Evolutionary conservation across 2,888 invertebrate genomes (phyloP).

Genomic region (Creontiades dilutus): DNA sequence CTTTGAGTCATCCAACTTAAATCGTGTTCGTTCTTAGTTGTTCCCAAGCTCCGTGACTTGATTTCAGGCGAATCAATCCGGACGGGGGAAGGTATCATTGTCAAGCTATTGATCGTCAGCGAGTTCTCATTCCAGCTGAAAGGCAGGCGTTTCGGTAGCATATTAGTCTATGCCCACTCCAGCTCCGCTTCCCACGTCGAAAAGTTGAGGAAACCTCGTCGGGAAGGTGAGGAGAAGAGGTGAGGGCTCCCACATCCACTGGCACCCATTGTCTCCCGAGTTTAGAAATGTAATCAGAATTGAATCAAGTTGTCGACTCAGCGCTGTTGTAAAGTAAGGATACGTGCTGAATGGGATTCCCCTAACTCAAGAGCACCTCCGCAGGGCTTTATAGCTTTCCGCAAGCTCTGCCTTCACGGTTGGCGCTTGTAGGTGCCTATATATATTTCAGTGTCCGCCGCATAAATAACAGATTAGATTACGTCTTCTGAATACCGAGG

Average conservation of each 20-base stretch:
- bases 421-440: neutral
- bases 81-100: neutral
- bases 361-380: conserved; percentile 2
- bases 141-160: neutral
- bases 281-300: conserved; percentile 47
- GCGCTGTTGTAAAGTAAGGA: conserved; percentile 19
- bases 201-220: neutral
- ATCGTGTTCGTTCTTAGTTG: too few relatives aligned
- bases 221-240: neutral
- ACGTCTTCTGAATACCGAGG: neutral
- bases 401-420: neutral
- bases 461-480: neutral
- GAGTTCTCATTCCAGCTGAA: neutral
- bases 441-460: conserved; percentile 28
- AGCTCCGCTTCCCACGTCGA: conserved; percentile 5
- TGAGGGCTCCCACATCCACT: neutral
- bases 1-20: too few relatives aligned
- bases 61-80: neutral
- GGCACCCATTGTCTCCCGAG: conserved; percentile 11
- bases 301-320: conserved; percentile 46
- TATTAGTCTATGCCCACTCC: neutral
- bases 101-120: neutral
- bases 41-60: too few relatives aligned
- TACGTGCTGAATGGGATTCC: conserved; percentile 39
- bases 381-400: conserved; percentile 20